Evolutionary conservation across 2,113 vertebrate genomes (phyloP), one percentile per base, ranked within the genome.

Genomic region (Eurystomus gularis): DNA sequence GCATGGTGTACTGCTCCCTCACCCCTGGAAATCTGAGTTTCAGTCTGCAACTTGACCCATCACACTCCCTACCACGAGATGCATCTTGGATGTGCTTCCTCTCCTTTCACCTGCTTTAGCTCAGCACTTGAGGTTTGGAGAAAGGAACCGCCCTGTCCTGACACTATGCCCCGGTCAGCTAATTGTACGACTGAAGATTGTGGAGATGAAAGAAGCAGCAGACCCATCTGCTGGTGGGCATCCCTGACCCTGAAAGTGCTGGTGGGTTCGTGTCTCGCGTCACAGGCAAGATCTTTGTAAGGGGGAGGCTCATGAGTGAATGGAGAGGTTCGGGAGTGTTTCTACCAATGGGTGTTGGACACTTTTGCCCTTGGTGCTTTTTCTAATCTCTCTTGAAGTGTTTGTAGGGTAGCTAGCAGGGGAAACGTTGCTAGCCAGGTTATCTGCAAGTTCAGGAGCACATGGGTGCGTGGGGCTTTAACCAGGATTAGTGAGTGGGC

Each of bases 211-310:
- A 12, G 52, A 7, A 29, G 73, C 44, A 55, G 70, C 9, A 9
- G 29, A 8, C 25, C 3, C 54, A 6, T 9, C 4, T 3, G 3
- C 12, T 19, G 73, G 9, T 14, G 70, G 66, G 11, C 24, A 23
- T 9, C 68, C 33, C 39, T 54, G 57, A 8, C 39, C 1, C 39
- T 9, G 24, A 10, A 13, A 20, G 37, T 3, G 8, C 16, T 1
- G 3, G 0, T 17, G 61, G 66, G 13, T 23, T 42, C 1, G 1
- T 20, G 33, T n/a, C 44, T 24, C 0, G 11, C 35, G 86, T n/a
- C 64, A 1, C 31, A 10, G 49, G 40, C 20, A 9, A 58, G 40
- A 29, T 20, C 49, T 52, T 60, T 24, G 72, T 10, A 61, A 69
- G 40, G 93, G 57, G 28, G 19, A 21, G 37, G 54, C 10, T 42